Base-by-base conservation (phyloP, 2,113 vertebrate genomes). In the Oenanthe melanoleuca region DNA sequence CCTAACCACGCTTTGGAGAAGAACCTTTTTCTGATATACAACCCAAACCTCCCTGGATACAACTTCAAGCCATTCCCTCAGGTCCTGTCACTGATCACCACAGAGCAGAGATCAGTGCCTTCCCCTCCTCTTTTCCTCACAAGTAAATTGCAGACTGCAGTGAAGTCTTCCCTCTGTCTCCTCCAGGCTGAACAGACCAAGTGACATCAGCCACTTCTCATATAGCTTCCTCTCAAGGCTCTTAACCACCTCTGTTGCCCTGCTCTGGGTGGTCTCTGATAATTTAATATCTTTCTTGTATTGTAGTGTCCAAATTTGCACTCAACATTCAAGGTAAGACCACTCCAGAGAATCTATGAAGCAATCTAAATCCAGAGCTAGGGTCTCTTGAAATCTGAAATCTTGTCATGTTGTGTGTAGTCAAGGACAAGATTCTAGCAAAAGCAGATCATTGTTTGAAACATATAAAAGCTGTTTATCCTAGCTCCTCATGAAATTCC, bases 211-310 rank as follows among this genome's bases (percentile, higher is more conserved):
- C 2, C 6, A 25, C 52, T 42, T 34, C 20, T 40, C 34, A 25
- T 0, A 42, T 1, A 0, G 10, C 13, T 42, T 34, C 16, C 31
- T 22, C 52, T 57, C 52, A 29, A 42, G 8, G 20, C 9, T 8
- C 8, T 42, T 82, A 25, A 34, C 25, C 13, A n/a, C 6, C 16
- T 66, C 20, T 34, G 12, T 10, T 65, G 60, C 16, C 34, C 34
- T 5, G 16, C 31, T 29, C 16, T 40, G 20, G 12, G 37, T 13
- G 8, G 3, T 57, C 31, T 50, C 12, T 45, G 11, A 44, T 12
- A 37, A 22, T 44, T 86, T 44, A 52, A 22, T 44, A 22, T 10
- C 6, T 34, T 66, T 37, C 29, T 59, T 42, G 13, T 42, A 44
- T 52, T 67, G 14, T 44, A 42, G 6, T 55, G 33, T 18, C 11